Evolutionary conservation across 2,797 vertebrate genomes (phyloP), one percentile per base, ranked within the genome.

Genomic region (Takifugu rubripes): DNA sequence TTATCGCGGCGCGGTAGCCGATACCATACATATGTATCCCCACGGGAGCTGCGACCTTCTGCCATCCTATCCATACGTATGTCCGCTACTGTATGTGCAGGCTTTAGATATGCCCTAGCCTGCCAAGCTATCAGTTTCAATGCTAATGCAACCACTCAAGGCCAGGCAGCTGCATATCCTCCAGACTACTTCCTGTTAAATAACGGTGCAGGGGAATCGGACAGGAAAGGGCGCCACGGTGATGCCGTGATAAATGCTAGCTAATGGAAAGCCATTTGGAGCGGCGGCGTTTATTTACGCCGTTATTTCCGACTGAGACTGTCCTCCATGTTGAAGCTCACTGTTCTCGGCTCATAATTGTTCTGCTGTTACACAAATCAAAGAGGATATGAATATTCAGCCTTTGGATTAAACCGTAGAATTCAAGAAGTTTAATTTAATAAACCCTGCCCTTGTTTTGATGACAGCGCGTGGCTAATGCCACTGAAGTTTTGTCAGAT

Each of bases 21-120:
- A 49, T 64, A 70, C 24, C 69, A 49, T 64, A 63, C 61, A 64
- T 57, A 49, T 78, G 70, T 66, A 64, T 55, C 45, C 54, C 66
- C 52, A 31, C 24, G 64, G 55, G 54, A 68, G 66, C 52, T 52
- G 5, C 68, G 79, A 82, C 83, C 80, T 81, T 77, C 72, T 61
- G 46, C 58, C 56, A 70, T 50, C 14, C 33, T 49, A 16, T 40
- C 4, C 12, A 5, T 40, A 40, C 36, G 3, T 12, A 14, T 14
- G 3, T 40, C 3, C 66, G 46, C 49, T 21, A 72, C 69, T 77
- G 66, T 54, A 54, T 72, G 63, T 66, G 73, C 54, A 47, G 72
- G 73, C 62, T 61, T 54, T 25, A 45, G 64, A 64, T 68, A 71
- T 54, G 54, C 50, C 60, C 31, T 27, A 68, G 56, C 50, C 25